Percentiles rank a stretch among this genome's conserved stretches.
phyloP scores from a whole-genome alignment of 1,140 invertebrate species.

The Zaprionus africanus region DNA sequence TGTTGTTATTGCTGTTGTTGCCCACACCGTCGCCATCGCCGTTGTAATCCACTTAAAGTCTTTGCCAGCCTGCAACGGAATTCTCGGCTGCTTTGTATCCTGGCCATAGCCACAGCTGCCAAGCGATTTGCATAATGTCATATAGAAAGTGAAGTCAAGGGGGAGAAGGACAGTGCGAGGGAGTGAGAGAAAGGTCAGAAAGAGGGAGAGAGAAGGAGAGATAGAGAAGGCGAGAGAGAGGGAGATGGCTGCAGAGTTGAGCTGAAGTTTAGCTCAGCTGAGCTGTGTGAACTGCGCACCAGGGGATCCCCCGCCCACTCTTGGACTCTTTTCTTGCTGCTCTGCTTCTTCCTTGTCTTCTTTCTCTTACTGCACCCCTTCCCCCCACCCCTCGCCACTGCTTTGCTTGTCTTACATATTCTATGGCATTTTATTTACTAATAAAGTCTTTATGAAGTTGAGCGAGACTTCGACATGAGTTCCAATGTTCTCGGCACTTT shows the following conservation, averaged over 20 bases:
- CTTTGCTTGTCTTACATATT: constrained; percentile 37
- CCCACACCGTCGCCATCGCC: constrained; percentile 12
- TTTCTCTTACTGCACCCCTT: neutral
- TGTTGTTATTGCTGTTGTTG: neutral
- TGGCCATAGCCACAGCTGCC: constrained; percentile 31
- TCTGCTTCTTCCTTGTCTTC: neutral
- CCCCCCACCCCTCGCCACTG: neutral
- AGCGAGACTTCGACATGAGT: constrained; percentile 22
- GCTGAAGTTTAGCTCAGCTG: constrained; percentile 25
- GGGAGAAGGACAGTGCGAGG: neutral
- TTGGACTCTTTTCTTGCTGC: neutral
- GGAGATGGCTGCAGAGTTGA: neutral
- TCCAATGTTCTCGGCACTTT: neutral
- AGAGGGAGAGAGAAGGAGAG: neutral
- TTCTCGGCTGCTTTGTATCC: constrained; percentile 36
- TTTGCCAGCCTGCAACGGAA: constrained; percentile 40
- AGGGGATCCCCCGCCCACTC: neutral
- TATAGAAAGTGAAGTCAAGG: constrained; percentile 7
- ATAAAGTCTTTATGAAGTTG: constrained; percentile 50
- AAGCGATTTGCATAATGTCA: constrained; percentile 52
- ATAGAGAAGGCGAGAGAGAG: neutral
- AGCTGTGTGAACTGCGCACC: constrained; percentile 16
- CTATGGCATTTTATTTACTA: constrained; percentile 51
- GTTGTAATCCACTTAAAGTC: constrained; percentile 52
- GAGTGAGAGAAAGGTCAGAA: neutral